Evolutionary conservation across 30 jellyfish, hydroid and myxozoan genomes (phyloP).

Genomic region (Turritopsis rubra): DNA sequence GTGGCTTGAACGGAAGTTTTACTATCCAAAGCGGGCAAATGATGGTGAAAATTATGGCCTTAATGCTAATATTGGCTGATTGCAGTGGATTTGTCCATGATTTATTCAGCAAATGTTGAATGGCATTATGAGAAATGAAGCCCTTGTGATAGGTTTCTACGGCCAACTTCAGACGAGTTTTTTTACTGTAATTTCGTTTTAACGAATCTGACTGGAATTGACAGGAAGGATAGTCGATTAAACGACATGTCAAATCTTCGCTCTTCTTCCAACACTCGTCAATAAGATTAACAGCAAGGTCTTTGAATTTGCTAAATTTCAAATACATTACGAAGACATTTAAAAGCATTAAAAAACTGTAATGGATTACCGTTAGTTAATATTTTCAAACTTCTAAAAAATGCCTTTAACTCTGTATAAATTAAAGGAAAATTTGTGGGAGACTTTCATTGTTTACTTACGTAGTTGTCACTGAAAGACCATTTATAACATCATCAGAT

Average conservation of each 20-base stretch:
- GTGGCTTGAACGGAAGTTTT: neutral
- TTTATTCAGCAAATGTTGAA: constrained; percentile 59
- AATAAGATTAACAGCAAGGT: neutral
- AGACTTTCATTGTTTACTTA: neutral
- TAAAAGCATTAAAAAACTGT: too few species aligned
- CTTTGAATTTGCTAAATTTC: neutral
- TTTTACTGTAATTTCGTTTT: neutral
- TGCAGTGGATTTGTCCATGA: constrained; percentile 59
- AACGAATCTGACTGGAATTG: neutral
- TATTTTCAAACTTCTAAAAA: too few species aligned
- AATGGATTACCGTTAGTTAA: too few species aligned
- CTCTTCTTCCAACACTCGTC: neutral
- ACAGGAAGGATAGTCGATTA: neutral
- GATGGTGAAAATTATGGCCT: neutral
- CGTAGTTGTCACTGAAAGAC: neutral
- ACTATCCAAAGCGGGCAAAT: neutral
- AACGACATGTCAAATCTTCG: neutral
- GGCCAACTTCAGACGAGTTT: constrained; percentile 67
- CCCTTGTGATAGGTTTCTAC: constrained; percentile 49
- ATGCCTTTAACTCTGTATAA: too few species aligned
- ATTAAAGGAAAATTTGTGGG: neutral
- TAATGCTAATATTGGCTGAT: neutral
- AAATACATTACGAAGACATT: neutral
- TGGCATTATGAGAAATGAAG: constrained; percentile 74
- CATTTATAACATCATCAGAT: constrained; percentile 51